These are phyloP conservation scores for Strigamia maritima DNA, from an alignment of 2,888 invertebrate species.

Conservation along the genomic window DNA sequence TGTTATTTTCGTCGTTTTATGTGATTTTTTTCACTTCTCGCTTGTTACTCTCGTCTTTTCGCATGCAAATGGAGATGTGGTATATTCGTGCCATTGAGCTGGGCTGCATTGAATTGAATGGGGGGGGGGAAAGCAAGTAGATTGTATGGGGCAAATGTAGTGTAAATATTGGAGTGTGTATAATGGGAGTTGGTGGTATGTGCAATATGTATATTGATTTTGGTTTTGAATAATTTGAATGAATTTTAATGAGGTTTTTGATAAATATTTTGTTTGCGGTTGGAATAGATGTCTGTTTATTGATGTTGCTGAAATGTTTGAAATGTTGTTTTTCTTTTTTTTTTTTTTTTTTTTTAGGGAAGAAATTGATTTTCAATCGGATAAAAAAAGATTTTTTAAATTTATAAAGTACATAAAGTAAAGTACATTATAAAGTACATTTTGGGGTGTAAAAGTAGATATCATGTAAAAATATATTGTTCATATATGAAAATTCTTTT, in stretches of 20 bases:
- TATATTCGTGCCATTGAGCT: conserved; percentile 21
- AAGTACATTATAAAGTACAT: too few species aligned
- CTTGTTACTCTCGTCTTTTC: neutral
- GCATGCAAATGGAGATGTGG: conserved; percentile 14
- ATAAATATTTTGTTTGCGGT: neutral
- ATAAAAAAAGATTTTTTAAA: too few species aligned
- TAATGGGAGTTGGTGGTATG: neutral
- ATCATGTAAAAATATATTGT: too few species aligned
- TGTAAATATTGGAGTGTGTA: conserved; percentile 34
- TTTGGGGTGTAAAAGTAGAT: too few species aligned
- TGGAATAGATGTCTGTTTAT: neutral
- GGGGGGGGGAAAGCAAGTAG: neutral
- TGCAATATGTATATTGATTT: neutral
- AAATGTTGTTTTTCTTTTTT: too few species aligned
- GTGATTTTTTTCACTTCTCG: neutral
- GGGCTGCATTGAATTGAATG: neutral
- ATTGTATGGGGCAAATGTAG: conserved; percentile 21
- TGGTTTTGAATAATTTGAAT: neutral
- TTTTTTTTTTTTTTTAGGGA: too few species aligned
- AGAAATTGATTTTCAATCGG: too few species aligned
- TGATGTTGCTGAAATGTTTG: too few species aligned
- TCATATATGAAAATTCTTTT: too few species aligned
- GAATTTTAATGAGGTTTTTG: neutral
- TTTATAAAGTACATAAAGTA: too few species aligned
- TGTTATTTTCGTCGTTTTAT: neutral